phyloP scores from a whole-genome alignment of 2,113 vertebrate species.

The Vidua macroura region DNA sequence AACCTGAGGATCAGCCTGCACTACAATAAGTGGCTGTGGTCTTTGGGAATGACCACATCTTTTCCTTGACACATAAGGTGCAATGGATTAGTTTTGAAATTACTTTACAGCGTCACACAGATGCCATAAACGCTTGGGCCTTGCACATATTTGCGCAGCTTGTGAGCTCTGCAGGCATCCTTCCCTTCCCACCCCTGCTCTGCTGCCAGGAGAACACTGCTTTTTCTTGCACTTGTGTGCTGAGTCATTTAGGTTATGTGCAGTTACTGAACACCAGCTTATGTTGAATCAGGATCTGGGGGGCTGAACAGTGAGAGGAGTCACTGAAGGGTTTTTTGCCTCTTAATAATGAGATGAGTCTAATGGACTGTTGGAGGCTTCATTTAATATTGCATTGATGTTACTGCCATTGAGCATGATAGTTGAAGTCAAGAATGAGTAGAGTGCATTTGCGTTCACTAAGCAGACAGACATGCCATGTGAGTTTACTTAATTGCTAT shows the following conservation, averaged over 20 bases:
- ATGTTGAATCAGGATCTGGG: not conserved
- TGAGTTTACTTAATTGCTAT: not conserved
- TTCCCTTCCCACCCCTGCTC: not conserved
- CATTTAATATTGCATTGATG: not conserved
- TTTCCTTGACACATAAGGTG: not conserved
- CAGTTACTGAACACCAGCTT: not conserved
- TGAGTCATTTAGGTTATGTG: not conserved
- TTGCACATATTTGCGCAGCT: not conserved
- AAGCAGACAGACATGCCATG: not conserved
- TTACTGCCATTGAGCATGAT: not conserved
- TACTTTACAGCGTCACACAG: not conserved
- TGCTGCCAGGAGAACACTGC: not conserved
- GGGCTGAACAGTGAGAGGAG: not conserved
- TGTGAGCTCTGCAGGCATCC: not conserved
- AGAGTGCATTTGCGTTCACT: not conserved
- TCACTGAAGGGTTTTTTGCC: not conserved
- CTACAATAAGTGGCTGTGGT: not conserved
- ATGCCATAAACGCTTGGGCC: not conserved
- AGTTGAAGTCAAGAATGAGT: not conserved
- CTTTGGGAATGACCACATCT: not conserved
- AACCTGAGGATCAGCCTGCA: not conserved
- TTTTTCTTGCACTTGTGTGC: not conserved
- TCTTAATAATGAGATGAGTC: not conserved
- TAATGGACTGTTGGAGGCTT: not conserved
- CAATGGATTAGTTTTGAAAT: not conserved